A percentile compares a stretch with the other conserved stretches of the same genome.
phyloP scores from a whole-genome alignment of 2,113 vertebrate genomes.

The Aspiorhynchus laticeps region DNA sequence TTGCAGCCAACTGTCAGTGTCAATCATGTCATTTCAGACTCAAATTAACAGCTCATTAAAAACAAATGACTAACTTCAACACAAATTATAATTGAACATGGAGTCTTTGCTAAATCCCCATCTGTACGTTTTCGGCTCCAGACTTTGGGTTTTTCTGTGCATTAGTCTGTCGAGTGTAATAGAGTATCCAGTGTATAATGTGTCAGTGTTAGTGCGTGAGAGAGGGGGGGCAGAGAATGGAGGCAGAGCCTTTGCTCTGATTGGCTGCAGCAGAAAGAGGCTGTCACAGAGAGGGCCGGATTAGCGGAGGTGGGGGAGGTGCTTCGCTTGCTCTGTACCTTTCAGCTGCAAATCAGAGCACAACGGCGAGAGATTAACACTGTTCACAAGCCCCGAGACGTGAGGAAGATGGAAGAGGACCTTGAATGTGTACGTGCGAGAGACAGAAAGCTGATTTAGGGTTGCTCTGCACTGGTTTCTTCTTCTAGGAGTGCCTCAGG shows the following conservation, averaged over 20 bases:
- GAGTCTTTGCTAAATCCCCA: not conserved
- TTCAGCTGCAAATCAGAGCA: constrained; percentile 51
- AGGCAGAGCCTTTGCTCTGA: constrained; percentile 10
- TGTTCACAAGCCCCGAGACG: not conserved
- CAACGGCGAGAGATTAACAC: constrained; percentile 28
- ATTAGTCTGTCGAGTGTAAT: not conserved
- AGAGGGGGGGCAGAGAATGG: not conserved
- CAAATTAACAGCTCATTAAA: not conserved
- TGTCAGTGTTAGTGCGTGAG: constrained; percentile 22
- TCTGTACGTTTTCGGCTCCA: not conserved
- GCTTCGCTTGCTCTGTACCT: constrained; percentile 27
- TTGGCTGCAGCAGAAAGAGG: constrained; percentile 42
- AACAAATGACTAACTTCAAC: not conserved
- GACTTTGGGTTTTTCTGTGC: constrained; percentile 16
- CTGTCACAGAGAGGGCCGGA: constrained; percentile 45
- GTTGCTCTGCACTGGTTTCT: not conserved
- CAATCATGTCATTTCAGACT: not conserved
- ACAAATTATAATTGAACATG: not conserved
- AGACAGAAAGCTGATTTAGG: constrained; percentile 5
- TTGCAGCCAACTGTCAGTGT: not conserved
- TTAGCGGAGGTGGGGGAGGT: constrained; percentile 39
- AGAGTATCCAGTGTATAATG: constrained; percentile 30
- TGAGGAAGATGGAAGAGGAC: constrained; percentile 8
- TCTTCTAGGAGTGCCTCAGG: constrained; percentile 2
- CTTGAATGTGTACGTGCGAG: not conserved